phyloP scores from a whole-genome alignment of 2,797 vertebrate species.

The Streptopelia turtur region DNA sequence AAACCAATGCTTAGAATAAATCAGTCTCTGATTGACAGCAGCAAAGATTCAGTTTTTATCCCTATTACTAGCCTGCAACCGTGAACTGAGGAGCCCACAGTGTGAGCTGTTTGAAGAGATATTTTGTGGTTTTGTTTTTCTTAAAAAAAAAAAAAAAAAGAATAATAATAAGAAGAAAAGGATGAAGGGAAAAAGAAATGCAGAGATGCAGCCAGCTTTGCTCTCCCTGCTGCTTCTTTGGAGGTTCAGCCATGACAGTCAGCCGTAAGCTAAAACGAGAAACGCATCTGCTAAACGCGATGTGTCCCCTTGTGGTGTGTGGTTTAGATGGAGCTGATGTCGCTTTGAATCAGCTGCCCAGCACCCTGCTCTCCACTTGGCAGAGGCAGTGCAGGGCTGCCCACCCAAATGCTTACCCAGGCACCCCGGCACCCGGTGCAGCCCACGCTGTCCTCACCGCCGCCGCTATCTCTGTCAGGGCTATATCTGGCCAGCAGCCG shows the following conservation, averaged over 20 bases:
- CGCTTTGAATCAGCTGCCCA: neutral
- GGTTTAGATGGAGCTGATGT: neutral
- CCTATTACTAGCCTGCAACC: neutral
- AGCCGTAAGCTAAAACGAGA: neutral
- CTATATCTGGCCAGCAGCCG: neutral
- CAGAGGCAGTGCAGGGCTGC: neutral
- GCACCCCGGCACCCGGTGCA: neutral
- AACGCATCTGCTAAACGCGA: neutral
- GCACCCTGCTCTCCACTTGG: neutral
- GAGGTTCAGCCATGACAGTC: slow-evolving; percentile 32
- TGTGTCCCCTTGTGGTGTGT: slow-evolving; percentile 34
- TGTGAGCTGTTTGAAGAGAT: neutral
- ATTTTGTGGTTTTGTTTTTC: neutral
- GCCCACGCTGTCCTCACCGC: neutral
- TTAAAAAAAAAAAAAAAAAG: neutral
- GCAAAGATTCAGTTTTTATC: neutral
- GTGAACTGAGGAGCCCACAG: neutral
- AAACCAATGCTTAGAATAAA: slow-evolving; percentile 3
- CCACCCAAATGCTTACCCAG: neutral
- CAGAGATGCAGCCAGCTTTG: neutral
- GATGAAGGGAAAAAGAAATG: neutral
- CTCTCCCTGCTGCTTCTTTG: neutral
- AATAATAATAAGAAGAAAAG: too few species aligned
- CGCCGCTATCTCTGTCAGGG: neutral
- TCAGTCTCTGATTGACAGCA: slow-evolving; percentile 5